Base-by-base conservation (phyloP, 1,140 invertebrate genomes). In the Drosophila nigromelanica region DNA sequence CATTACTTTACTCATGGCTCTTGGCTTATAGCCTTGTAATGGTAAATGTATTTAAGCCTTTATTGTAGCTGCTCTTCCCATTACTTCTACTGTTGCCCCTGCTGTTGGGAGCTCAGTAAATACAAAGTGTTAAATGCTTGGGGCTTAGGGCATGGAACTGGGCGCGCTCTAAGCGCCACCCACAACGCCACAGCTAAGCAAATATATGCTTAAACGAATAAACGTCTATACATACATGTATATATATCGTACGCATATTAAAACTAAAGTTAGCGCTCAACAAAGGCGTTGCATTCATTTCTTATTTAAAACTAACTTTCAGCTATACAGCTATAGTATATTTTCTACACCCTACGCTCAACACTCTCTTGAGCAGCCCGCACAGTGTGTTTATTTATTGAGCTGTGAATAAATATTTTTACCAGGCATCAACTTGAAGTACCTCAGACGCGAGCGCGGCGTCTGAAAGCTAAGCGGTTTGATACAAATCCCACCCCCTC, bases 391-490 rank as follows among this genome's bases (percentile, higher is more conserved):
- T 87, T 87, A 87, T 87, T 87, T 87, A 87, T 82, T 66, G 82
- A 87, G 76, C 82, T 89, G 82, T 82, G 83, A 82, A 87, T 89
- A 86, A 86, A 86, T 87, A 87, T 83, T 67, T 81, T 82, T 72
- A 78, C 73, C 63, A 33, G 56, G 68, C 73, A 76, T 61, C 72
- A 50, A 73, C 59, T 73, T 59, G 51, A 67, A 73, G 82, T 66
- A 67, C 80, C 81, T 55, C 27, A 56, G 55, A 30, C 43, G 18
- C 15, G 33, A 35, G 10, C 58, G 54, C 18, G 48, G 35, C 21
- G 30, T 47, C 11, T n/a, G 33, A 64, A 59, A 72, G 40, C 47
- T 75, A 68, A 51, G 67, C 59, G 59, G 42, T 69, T 54, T 35
- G 37, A 71, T 66, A 66, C 60, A 42, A 43, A 50, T 59, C 45